A percentile compares a stretch with the other conserved stretches of the same genome.
phyloP scores from a whole-genome alignment of 2,888 invertebrate genomes.

The Gandaritis pyraliata region DNA sequence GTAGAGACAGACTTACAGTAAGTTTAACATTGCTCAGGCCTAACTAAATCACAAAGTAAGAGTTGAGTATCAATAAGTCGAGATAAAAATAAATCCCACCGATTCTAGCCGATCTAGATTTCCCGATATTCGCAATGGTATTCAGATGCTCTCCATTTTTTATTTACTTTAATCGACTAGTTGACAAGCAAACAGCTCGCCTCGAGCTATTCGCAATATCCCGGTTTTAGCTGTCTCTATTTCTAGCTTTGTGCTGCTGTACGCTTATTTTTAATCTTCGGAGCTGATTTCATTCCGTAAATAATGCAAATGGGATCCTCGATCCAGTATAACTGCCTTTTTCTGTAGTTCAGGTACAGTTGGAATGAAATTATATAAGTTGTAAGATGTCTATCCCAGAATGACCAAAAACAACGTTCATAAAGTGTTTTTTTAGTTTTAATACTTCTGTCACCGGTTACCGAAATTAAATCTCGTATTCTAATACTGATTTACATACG shows the following conservation, averaged over 20 bases:
- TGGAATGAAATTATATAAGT: no score
- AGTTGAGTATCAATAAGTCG: no score
- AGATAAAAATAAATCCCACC: no score
- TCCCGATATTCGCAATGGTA: constrained; percentile 24
- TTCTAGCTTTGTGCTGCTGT: constrained; percentile 15
- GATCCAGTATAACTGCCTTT: not conserved
- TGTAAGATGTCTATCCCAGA: no score
- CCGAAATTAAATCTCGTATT: no score
- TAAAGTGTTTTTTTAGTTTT: no score
- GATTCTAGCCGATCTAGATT: constrained; percentile 9
- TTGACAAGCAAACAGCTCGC: constrained; percentile 53
- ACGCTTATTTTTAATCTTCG: constrained; percentile 3
- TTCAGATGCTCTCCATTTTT: constrained; percentile 50
- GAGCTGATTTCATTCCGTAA: not conserved
- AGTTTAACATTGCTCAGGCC: no score
- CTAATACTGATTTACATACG: not conserved
- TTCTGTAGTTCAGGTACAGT: no score
- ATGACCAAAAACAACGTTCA: no score
- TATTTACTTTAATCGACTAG: constrained; percentile 64
- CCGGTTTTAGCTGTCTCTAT: constrained; percentile 26
- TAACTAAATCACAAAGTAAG: no score
- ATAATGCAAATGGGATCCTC: not conserved
- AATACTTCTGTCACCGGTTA: no score
- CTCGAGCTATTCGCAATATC: constrained; percentile 45
- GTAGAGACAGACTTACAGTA: no score